These are phyloP conservation scores for Paraescarpia echinospica DNA, from an alignment of 1,140 invertebrate species.

Conservation along the genomic window DNA sequence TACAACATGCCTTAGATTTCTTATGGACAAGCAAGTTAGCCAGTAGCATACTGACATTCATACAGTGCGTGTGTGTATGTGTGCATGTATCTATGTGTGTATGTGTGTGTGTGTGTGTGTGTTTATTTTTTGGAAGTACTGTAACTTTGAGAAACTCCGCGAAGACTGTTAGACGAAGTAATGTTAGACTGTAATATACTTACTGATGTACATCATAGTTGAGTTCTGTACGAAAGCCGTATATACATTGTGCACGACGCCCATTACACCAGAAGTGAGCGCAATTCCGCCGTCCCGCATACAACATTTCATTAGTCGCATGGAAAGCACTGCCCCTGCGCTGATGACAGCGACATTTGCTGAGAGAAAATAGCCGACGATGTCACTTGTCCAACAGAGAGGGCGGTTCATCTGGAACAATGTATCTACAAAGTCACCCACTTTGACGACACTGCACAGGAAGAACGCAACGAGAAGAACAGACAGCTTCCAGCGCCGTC, in stretches of 20 bases:
- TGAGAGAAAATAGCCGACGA: conserved; percentile 18
- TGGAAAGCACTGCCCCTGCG: neutral
- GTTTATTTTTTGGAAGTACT: too few species aligned
- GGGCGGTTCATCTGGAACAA: conserved; percentile 26
- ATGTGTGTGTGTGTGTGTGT: too few species aligned
- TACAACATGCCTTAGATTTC: neutral
- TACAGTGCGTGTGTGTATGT: neutral
- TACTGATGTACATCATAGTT: conserved; percentile 25
- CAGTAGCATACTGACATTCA: neutral
- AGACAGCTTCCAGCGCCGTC: conserved; percentile 12
- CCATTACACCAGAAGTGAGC: conserved; percentile 4
- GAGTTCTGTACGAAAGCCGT: conserved; percentile 23
- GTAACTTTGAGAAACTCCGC: too few species aligned
- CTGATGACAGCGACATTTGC: conserved; percentile 1
- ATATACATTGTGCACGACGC: conserved; percentile 5
- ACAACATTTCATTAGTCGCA: conserved; percentile 17
- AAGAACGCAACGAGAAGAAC: conserved; percentile 26
- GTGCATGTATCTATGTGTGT: too few species aligned
- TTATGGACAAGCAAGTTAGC: neutral
- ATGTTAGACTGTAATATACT: neutral
- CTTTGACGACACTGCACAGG: conserved; percentile 4
- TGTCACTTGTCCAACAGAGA: conserved; percentile 15
- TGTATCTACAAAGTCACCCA: conserved; percentile 11
- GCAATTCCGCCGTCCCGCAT: conserved; percentile 18
- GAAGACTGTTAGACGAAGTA: neutral